Percentiles rank a stretch among this genome's conserved stretches.
These are phyloP conservation scores for Parasteatoda lunata DNA, from an alignment of 2,888 invertebrate species.

Conservation along the genomic window DNA sequence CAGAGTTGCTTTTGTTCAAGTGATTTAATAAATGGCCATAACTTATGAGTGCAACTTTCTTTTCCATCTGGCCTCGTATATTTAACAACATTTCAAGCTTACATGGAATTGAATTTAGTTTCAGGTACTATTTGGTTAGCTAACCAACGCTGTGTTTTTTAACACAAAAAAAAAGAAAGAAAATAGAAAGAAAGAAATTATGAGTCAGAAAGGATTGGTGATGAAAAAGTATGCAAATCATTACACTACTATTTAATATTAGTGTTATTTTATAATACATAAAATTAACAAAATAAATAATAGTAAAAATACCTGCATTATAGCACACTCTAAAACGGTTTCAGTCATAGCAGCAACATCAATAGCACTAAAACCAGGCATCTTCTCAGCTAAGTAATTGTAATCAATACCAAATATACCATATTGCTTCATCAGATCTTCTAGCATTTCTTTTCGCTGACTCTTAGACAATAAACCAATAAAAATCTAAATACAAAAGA, in stretches of 20 bases:
- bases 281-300: neutral
- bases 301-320: neutral
- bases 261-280: neutral
- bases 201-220: neutral
- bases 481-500: constrained; percentile 73
- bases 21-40: no score
- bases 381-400: constrained; percentile 75
- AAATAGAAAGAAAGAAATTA: no score
- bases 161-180: no score
- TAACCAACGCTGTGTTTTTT: no score
- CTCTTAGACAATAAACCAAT: constrained; percentile 76
- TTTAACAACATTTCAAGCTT: no score
- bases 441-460: constrained; percentile 76
- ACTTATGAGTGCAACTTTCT: no score
- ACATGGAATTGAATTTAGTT: no score
- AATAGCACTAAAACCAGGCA: constrained; percentile 79
- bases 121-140: no score
- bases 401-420: constrained; percentile 8
- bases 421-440: constrained; percentile 70
- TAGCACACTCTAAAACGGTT: constrained; percentile 30
- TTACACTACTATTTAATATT: neutral
- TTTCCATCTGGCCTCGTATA: no score
- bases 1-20: no score
- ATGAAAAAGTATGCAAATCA: neutral
- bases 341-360: constrained; percentile 77